A percentile compares a stretch with the other conserved stretches of the same genome.
These are phyloP conservation scores for Popillia japonica DNA, from an alignment of 1,140 invertebrate genomes.

Conservation along the genomic window DNA sequence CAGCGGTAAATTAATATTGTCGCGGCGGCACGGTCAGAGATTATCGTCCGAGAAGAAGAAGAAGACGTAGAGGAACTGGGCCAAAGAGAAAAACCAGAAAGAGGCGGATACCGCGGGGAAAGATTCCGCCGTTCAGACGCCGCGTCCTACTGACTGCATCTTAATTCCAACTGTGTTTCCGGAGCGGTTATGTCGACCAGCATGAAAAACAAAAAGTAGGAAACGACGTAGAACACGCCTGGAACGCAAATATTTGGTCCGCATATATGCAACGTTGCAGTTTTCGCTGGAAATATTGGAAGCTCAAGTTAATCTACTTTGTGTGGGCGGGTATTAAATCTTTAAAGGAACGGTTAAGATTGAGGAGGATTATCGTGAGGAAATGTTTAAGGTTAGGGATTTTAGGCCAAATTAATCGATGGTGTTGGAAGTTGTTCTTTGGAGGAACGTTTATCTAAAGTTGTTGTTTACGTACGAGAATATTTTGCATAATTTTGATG, in stretches of 20 bases:
- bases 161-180: background rate
- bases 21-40: constrained; percentile 1
- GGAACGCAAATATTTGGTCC: constrained; percentile 10
- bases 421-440: no score
- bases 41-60: background rate
- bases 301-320: background rate
- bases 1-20: constrained; percentile 15
- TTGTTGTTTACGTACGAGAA: no score
- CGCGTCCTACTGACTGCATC: constrained; percentile 4
- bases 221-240: background rate
- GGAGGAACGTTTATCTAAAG: no score
- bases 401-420: no score
- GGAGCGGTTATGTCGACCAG: background rate
- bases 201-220: background rate
- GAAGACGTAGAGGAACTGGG: background rate
- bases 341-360: background rate
- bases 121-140: background rate
- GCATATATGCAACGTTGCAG: background rate
- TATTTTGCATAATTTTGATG: no score
- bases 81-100: constrained; percentile 2
- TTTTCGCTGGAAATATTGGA: background rate
- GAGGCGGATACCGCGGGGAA: background rate
- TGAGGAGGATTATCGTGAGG: no score
- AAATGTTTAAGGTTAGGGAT: no score
- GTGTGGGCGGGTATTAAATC: background rate